Evolutionary conservation across 2,797 vertebrate genomes (phyloP).

Genomic region (Psittacula derbiana): DNA sequence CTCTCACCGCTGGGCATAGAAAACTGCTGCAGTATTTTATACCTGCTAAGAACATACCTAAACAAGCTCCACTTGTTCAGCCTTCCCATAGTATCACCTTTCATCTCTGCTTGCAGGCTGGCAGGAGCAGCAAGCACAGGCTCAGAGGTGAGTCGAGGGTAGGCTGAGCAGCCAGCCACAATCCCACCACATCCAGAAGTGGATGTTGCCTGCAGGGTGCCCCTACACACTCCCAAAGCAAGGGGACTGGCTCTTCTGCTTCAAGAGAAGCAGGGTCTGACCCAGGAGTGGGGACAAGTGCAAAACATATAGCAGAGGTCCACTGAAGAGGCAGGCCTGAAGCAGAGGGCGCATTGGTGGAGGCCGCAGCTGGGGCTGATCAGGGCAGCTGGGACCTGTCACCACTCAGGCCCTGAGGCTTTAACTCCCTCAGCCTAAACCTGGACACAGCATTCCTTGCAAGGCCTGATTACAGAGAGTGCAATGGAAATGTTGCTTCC

Average conservation of each 20-base stretch:
- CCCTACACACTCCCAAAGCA: accelerated
- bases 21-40: neutral
- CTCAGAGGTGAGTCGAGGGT: neutral
- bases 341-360: accelerated
- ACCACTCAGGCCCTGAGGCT: accelerated
- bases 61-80: neutral
- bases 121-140: neutral
- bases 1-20: accelerated
- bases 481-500: neutral
- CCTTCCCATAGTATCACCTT: neutral
- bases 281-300: neutral
- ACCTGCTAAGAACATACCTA: neutral
- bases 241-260: accelerated
- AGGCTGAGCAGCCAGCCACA: neutral
- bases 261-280: neutral
- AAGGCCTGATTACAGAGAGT: accelerated
- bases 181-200: accelerated
- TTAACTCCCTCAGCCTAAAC: neutral
- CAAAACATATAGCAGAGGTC: accelerated
- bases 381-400: neutral
- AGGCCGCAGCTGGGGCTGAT: neutral
- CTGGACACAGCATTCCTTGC: accelerated
- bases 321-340: accelerated
- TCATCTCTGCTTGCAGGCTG: neutral
- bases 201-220: accelerated